phyloP scores from a whole-genome alignment of 1,140 invertebrate species.

The Drosophila parabipectinata region DNA sequence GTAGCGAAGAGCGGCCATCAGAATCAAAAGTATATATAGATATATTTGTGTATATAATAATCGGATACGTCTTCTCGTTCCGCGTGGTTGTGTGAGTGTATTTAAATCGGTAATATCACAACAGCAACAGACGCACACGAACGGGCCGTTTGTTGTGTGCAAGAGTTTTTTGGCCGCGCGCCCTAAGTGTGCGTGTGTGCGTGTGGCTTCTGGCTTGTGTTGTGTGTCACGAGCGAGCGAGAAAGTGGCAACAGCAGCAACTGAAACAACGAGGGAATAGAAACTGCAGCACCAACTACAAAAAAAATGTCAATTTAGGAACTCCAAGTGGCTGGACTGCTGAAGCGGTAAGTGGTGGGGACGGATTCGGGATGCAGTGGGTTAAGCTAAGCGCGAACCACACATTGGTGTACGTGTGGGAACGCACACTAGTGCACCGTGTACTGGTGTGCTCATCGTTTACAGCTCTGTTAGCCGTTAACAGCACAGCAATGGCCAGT shows the following conservation, averaged over 20 bases:
- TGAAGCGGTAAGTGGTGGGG: constrained; percentile 65
- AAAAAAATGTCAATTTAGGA: constrained; percentile 21
- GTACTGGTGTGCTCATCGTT: constrained; percentile 10
- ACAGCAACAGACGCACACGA: constrained; percentile 21
- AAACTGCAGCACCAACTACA: constrained; percentile 23
- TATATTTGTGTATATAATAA: constrained; percentile 47
- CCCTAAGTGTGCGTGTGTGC: constrained; percentile 16
- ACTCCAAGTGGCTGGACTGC: constrained; percentile 39
- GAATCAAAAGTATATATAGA: constrained; percentile 42
- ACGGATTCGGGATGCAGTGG: neutral
- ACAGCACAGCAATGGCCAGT: constrained; percentile 48
- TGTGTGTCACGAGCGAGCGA: constrained; percentile 26
- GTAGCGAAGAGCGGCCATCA: constrained; percentile 29
- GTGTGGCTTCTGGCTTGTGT: constrained; percentile 6
- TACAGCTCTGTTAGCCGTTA: constrained; percentile 32
- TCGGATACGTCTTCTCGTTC: constrained; percentile 57
- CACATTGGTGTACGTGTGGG: constrained; percentile 24
- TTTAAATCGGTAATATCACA: constrained; percentile 51
- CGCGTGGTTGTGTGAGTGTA: constrained; percentile 33
- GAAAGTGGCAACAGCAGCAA: constrained; percentile 25
- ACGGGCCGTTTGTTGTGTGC: constrained; percentile 26
- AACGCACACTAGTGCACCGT: constrained; percentile 24
- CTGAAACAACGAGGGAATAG: constrained; percentile 17
- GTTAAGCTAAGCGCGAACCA: constrained; percentile 17
- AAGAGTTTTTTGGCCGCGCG: constrained; percentile 2